Conservation (phyloP, 2,888 invertebrate species). For the Polydrusus cervinus region DNA sequence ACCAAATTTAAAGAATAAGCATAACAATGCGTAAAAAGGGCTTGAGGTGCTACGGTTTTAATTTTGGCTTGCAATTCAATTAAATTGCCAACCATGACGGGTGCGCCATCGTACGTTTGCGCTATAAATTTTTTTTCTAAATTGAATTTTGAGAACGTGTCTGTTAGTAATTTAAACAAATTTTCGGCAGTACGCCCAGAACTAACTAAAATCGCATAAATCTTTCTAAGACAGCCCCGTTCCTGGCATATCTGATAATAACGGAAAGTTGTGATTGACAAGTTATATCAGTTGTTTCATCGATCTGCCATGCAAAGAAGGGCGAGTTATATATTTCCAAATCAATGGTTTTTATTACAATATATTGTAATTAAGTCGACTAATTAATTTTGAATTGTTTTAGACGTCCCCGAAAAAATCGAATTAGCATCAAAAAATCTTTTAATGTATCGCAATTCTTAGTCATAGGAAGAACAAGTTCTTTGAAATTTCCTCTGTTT, state of each 20-base stretch:
- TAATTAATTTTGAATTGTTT: conserved; percentile 55
- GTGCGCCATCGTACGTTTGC: conserved; percentile 63
- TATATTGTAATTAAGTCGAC: conserved; percentile 41
- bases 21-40: conserved; percentile 59
- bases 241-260: conserved; percentile 61
- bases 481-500: conserved; percentile 30
- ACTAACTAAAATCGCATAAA: conserved; percentile 63
- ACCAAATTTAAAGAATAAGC: conserved; percentile 60
- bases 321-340: conserved; percentile 44
- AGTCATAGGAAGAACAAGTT: conserved; percentile 1
- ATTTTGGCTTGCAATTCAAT: conserved; percentile 63
- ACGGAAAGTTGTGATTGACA: conserved; percentile 58
- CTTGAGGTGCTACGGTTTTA: conserved; percentile 36
- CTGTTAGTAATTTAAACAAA: conserved; percentile 58
- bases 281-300: conserved; percentile 57
- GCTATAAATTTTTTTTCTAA: conserved; percentile 61
- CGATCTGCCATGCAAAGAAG: conserved; percentile 52
- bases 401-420: conserved; percentile 47
- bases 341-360: conserved; percentile 31
- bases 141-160: conserved; percentile 58
- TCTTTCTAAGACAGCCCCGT: conserved; percentile 59
- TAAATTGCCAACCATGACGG: conserved; percentile 60
- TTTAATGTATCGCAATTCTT: conserved; percentile 14
- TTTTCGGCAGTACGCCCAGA: conserved; percentile 56
- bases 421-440: conserved; percentile 26